phyloP scores from a whole-genome alignment of 2,113 vertebrate species.

The Globicephala melas region DNA sequence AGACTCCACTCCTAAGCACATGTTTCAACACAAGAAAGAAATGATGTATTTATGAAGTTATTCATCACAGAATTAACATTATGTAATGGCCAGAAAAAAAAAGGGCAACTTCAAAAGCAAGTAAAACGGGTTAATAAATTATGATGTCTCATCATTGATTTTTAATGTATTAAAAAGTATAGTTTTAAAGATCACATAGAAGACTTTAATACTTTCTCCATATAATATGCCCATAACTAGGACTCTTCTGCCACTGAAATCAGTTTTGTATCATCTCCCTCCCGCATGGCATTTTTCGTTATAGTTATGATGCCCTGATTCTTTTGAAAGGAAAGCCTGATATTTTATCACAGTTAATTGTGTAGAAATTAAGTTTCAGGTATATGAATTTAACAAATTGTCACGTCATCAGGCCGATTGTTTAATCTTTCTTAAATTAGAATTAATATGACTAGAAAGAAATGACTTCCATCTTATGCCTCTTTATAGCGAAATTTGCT shows the following conservation, averaged over 20 bases:
- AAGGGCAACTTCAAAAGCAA: neutral
- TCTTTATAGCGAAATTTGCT: conserved; percentile 67
- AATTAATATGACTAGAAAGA: conserved; percentile 73
- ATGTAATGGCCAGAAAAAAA: neutral
- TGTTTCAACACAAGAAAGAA: neutral
- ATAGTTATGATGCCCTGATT: neutral
- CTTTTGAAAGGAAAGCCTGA: neutral
- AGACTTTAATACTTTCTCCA: neutral
- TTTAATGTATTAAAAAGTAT: neutral
- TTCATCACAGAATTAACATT: neutral
- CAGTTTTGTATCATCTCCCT: neutral
- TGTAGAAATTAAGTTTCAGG: conserved; percentile 65
- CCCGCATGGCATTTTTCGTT: neutral
- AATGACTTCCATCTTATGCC: conserved; percentile 70
- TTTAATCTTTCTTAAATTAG: conserved; percentile 78
- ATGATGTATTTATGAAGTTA: neutral
- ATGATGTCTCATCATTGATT: neutral
- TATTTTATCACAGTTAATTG: conserved; percentile 45
- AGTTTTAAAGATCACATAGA: neutral
- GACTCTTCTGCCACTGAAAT: neutral
- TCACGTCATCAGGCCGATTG: neutral
- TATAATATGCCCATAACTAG: neutral
- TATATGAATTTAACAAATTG: conserved; percentile 61
- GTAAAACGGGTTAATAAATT: neutral
- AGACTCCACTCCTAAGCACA: neutral